A percentile compares a stretch with the other conserved stretches of the same genome.
Evolutionary conservation across 2,113 vertebrate species (phyloP).

Genomic region (Pardalotus punctatus): DNA sequence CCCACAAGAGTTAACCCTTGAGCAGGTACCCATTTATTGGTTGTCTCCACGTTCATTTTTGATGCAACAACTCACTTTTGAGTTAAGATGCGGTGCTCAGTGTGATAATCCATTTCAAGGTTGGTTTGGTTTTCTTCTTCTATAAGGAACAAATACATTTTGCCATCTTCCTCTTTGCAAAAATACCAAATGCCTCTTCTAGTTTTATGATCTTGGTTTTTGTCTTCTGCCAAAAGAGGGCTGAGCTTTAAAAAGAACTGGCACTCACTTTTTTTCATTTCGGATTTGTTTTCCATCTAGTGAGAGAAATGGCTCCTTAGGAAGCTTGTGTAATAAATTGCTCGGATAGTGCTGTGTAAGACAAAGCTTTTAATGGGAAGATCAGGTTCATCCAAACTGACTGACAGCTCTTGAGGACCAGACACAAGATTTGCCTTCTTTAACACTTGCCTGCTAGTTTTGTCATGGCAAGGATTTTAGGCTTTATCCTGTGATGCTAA

Average conservation of each 20-base stretch:
- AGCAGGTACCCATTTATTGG: background rate
- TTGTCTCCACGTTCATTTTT: background rate
- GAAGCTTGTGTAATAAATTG: background rate
- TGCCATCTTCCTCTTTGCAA: background rate
- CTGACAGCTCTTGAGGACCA: background rate
- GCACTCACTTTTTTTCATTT: background rate
- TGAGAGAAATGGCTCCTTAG: background rate
- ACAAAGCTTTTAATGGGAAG: background rate
- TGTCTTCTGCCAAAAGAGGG: background rate
- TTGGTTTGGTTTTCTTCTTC: rapidly evolving
- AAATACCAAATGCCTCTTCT: background rate
- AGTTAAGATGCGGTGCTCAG: background rate
- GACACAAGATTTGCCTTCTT: background rate
- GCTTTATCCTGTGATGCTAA: background rate
- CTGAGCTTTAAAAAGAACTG: background rate
- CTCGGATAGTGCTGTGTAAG: background rate
- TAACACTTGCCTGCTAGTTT: background rate
- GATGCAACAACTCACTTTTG: background rate
- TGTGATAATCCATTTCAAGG: background rate
- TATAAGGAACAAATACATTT: background rate
- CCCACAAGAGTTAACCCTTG: background rate
- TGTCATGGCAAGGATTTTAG: background rate
- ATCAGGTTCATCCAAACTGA: background rate
- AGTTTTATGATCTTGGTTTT: background rate
- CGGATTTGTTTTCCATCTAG: background rate